phyloP scores from a whole-genome alignment of 2,113 vertebrate species.

The Sinosuthora webbiana region DNA sequence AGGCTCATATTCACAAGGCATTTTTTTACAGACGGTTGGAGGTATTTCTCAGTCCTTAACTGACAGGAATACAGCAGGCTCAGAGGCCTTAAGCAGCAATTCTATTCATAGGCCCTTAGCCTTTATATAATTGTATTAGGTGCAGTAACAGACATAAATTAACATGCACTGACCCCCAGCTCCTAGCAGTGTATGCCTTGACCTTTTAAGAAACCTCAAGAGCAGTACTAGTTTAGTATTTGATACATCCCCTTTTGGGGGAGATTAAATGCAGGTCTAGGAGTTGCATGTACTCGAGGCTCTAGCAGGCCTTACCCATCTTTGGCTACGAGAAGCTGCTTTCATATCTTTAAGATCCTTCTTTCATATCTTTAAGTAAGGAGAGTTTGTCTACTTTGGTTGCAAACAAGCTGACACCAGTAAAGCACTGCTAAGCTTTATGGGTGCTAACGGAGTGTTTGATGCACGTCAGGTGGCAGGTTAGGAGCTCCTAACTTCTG shows the following conservation, averaged over 20 bases:
- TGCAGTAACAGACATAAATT: slow-evolving; percentile 29
- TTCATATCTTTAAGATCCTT: not conserved
- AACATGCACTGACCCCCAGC: not conserved
- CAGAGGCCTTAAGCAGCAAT: slow-evolving; percentile 52
- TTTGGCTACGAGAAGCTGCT: not conserved
- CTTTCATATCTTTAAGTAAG: not conserved
- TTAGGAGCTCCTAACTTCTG: not conserved
- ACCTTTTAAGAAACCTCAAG: slow-evolving; percentile 35
- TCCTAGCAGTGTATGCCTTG: not conserved
- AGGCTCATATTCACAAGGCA: not conserved
- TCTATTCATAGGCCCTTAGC: slow-evolving; percentile 50
- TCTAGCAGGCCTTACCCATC: not conserved
- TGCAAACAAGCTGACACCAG: not conserved
- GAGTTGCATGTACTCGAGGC: not conserved
- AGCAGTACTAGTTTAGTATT: not conserved
- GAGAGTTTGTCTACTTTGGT: not conserved
- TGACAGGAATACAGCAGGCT: slow-evolving; percentile 31
- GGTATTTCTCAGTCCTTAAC: slow-evolving; percentile 28
- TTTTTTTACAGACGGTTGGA: slow-evolving; percentile 52
- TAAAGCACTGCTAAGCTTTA: not conserved
- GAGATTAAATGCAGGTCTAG: not conserved
- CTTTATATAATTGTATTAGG: slow-evolving; percentile 54
- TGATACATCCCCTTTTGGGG: not conserved
- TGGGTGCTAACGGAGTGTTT: not conserved
- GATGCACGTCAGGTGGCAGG: not conserved